These are phyloP conservation scores for Campoletis sonorensis DNA, from an alignment of 1,140 invertebrate genomes.

Conservation along the genomic window DNA sequence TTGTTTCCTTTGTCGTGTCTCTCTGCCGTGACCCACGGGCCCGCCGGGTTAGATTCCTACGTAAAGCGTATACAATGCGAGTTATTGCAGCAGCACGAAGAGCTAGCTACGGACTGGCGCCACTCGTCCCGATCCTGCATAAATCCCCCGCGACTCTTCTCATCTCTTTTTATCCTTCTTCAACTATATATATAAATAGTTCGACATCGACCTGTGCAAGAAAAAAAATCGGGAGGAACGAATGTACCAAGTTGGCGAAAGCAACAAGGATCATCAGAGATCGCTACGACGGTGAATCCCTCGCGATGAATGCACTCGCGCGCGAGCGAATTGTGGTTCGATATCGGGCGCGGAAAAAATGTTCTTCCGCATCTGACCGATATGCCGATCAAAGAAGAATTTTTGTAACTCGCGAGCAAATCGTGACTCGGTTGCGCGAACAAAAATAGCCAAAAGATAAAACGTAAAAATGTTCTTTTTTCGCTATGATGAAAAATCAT, in stretches of 20 bases:
- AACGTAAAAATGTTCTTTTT: conserved; percentile 45
- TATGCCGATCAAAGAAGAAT: too few species aligned
- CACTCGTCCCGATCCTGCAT: conserved; percentile 62
- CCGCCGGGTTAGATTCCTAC: conserved; percentile 71
- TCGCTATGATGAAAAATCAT: neutral
- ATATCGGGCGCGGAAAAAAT: neutral
- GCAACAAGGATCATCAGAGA: neutral
- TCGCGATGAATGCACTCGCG: too few species aligned
- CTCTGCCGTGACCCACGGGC: conserved; percentile 65
- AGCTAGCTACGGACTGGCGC: conserved; percentile 56
- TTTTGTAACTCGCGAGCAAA: too few species aligned
- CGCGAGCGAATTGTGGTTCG: too few species aligned
- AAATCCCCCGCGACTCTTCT: conserved; percentile 58
- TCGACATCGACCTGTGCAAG: neutral
- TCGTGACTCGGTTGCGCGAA: neutral
- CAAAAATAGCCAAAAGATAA: neutral
- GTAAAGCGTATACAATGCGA: conserved; percentile 69
- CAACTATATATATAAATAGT: neutral
- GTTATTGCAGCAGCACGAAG: conserved; percentile 67
- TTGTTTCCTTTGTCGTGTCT: conserved; percentile 53
- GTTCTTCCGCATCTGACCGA: neutral
- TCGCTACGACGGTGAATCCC: neutral
- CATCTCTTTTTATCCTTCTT: neutral
- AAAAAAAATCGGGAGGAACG: conserved; percentile 2
- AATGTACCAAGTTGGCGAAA: conserved; percentile 3